Evolutionary conservation across 2,113 vertebrate species (phyloP), one percentile per base, ranked within the genome.

Genomic region (Psephotus haematonotus): DNA sequence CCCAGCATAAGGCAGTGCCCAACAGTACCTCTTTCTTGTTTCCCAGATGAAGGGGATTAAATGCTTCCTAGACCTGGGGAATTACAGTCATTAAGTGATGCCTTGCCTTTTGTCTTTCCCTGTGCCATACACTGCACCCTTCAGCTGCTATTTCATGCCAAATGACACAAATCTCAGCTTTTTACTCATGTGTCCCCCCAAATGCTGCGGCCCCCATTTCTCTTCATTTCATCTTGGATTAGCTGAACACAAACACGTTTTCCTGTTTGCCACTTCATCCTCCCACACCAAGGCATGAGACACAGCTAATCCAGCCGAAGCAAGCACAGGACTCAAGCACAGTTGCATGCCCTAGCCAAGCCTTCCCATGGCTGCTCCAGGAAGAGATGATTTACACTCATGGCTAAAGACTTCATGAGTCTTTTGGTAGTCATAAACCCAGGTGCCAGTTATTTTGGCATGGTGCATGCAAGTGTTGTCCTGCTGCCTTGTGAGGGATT

Each of bases 331-430:
- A 44, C 62, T 80, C 27, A 33, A 43, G 59, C 39, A 46, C 39
- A 55, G 22, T 22, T 49, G 22, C 0, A 0, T 1, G 1, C 28
- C 60, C 28, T 27, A 31, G 7, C 15, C 0, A 0, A 86, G 47
- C 65, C 50, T 47, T 71, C 57, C 75, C 57, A 57, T 3, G 2
- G 39, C 82, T 31, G 22, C 19, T 47, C 22, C 13, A 6, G n/a
- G 37, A 77, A 46, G 4, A 72, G 20, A 37, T 13, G 14, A 43
- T 53, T 75, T 55, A 47, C 8, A 9, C 7, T 55, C 1, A 3
- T 20, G 33, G 20, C 31, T 44, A 11, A 93, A 85, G 31, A 52
- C 20, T 59, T 84, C 43, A 91, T 0, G 0, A 70, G 84, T n/a
- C 78, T 35, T 12, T 0, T 0, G 49, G 47, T 57, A 92, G 5